Base-by-base conservation (phyloP, 2,113 vertebrate genomes). In the Pseudorhombus dupliciocellatus region DNA sequence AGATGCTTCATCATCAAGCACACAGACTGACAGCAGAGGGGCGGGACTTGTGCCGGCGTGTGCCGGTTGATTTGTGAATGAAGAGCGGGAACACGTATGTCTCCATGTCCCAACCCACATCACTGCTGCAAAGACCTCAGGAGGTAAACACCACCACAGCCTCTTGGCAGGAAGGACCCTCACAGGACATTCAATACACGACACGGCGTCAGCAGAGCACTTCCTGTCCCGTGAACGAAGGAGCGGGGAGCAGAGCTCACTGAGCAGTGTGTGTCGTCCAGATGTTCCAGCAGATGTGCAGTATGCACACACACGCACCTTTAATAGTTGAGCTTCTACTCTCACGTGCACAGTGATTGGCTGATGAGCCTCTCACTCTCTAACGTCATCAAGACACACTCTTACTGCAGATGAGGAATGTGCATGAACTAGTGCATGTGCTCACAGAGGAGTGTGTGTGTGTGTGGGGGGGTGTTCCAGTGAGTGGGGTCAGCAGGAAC, bases 151-250 rank as follows among this genome's bases (percentile, higher is more conserved):
- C 59, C 30, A 62, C 60, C 54, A 63, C 75, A 54, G 31, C 50
- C 52, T 8, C 28, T 37, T 12, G 25, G 60, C 64, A 78, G 73
- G 76, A 71, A 83, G 86, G 75, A 83, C 88, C 75, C 31, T 75
- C 70, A 66, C 24, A 76, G 37, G 60, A 73, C n/a, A 73, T 78
- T 85, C 84, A 80, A 68, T 59, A 46, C 16, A 18, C 42, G n/a
- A n/a, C n/a, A n/a, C n/a, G n/a, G n/a, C n/a, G n/a, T n/a, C n/a
- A n/a, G n/a, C n/a, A n/a, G 18, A 37, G 56, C 30, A 28, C 42
- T 44, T 44, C 42, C 42, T 44, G 15, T 44, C 42, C 18, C 18
- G 15, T 44, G 42, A 44, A 44, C 42, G 18, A 2, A 44, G 7
- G 42, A 44, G 42, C 16, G 9, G 8, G 31, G 18, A 44, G 42